Evolutionary conservation across 2,797 vertebrate genomes (phyloP), one percentile per base, ranked within the genome.

Genomic region (Vultur gryphus): DNA sequence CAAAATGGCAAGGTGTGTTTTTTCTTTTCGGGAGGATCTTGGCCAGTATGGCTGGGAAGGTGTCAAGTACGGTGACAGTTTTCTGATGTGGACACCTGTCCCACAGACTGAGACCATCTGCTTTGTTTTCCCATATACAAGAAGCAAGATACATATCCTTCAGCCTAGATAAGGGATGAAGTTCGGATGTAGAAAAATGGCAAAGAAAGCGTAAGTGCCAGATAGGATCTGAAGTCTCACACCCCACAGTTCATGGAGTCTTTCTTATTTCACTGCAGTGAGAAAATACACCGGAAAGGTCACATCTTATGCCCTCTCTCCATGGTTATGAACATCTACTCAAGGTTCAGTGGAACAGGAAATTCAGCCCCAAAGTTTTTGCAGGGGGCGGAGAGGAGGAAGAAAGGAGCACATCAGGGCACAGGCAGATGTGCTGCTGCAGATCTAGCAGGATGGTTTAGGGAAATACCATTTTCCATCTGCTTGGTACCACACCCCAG

Each of bases 21-120:
- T 90, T 89, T 66, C 49, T 91, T 84, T 96, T 94, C 79, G 71
- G 66, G 82, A 94, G 70, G 69, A 95, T 96, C 79, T 93, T 96
- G 94, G 95, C 96, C 95, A 62, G 72, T 79, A n/a, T 58, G 92
- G 89, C 92, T 94, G 82, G 64, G 94, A 94, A 93, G 87, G 92
- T 94, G 96, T 96, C 87, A 92, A 94, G 76, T 49, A 48, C 31
- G 0, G 93, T 96, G 97, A 93, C 96, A 96, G 95, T 84, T 96
- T 95, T 97, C 69, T 96, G 92, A 96, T 95, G 90, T 76, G 94
- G 94, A 96, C 96, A 97, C 96, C 96, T 97, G 96, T 96, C 93
- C 92, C 82, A 82, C 93, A 97, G 96, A 94, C 96, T 93, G 87
- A 95, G 90, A 95, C 97, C 96, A 97, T 96, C 97, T 97, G 97